Evolutionary conservation across 1,140 invertebrate species (phyloP).

Genomic region (Colletes latitarsis): DNA sequence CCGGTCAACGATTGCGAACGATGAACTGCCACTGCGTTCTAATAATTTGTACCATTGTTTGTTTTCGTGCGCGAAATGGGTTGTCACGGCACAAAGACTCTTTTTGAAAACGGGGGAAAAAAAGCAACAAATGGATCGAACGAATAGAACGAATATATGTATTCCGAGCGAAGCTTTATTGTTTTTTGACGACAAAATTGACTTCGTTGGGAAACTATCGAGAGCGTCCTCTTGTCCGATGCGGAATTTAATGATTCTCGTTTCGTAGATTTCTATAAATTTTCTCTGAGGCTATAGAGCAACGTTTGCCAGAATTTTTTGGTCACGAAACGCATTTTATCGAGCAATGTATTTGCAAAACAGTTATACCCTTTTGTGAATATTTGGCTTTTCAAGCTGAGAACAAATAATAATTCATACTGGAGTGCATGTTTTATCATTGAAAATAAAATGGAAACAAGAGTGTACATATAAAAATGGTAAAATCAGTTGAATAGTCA

Average conservation of each 20-base stretch:
- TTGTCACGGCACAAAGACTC: background rate
- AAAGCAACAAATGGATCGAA: background rate
- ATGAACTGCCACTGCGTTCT: slow-evolving; percentile 8
- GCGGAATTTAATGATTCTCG: background rate
- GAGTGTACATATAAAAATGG: too few species aligned
- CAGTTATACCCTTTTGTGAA: too few species aligned
- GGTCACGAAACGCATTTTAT: too few species aligned
- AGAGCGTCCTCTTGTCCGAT: background rate
- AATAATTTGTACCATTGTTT: slow-evolving; percentile 35
- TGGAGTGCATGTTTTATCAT: too few species aligned
- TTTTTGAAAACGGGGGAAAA: background rate
- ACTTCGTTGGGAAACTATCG: background rate
- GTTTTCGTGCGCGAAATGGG: background rate
- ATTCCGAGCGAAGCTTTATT: background rate
- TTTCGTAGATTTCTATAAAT: background rate
- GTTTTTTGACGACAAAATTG: background rate
- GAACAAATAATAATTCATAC: too few species aligned
- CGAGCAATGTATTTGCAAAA: too few species aligned
- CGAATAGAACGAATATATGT: background rate
- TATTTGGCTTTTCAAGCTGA: too few species aligned
- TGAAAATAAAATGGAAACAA: too few species aligned
- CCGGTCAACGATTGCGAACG: slow-evolving; percentile 14
- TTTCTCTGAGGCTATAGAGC: too few species aligned
- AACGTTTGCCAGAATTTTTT: too few species aligned
- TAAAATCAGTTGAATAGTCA: too few species aligned